Base-by-base conservation (phyloP, 2,797 vertebrate species). In the Erpetoichthys calabaricus region DNA sequence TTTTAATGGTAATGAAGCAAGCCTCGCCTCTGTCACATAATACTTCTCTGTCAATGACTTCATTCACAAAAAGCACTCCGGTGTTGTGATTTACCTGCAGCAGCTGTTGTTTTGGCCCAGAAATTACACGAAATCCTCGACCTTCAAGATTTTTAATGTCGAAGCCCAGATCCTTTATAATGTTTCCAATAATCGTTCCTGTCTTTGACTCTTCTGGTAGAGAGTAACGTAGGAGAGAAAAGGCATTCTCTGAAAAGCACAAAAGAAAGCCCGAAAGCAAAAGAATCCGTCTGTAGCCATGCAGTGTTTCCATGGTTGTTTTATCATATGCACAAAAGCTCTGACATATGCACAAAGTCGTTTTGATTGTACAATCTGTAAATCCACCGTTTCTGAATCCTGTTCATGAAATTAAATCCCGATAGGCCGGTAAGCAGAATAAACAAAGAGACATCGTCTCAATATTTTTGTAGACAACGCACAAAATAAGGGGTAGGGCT, bases 121-220 rank as follows among this genome's bases (percentile, higher is more conserved):
- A 62, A 42, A 86, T 68, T 45, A 87, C 80, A 60, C 83, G 78
- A 60, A 81, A 81, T 25, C 71, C 65, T 4, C 72, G 73, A 3
- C 71, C 59, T 25, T 52, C 66, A 62, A 86, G 56, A 1, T 69
- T 65, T 9, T 7, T 57, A 41, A 72, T 66, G 47, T 85, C 76
- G 6, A 89, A 56, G 3, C 77, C 81, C 42, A 89, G 53, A 61
- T 89, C 86, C 49, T 80, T 81, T 2, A 80, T 71, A 45, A 86
- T 63, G 62, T 84, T 80, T 5, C 83, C 86, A 54, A 89, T 78
- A 47, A 74, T 64, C 47, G 70, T 76, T 42, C 81, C 82, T 63
- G 77, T 79, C 4, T 75, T 73, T 0, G 76, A 65, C 43, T 86
- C 83, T 57, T 88, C 86, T 0, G 59, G 58, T 3, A 85, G 62